Evolutionary conservation across 2,888 invertebrate genomes (phyloP).

Genomic region (Eupithecia subumbrata): DNA sequence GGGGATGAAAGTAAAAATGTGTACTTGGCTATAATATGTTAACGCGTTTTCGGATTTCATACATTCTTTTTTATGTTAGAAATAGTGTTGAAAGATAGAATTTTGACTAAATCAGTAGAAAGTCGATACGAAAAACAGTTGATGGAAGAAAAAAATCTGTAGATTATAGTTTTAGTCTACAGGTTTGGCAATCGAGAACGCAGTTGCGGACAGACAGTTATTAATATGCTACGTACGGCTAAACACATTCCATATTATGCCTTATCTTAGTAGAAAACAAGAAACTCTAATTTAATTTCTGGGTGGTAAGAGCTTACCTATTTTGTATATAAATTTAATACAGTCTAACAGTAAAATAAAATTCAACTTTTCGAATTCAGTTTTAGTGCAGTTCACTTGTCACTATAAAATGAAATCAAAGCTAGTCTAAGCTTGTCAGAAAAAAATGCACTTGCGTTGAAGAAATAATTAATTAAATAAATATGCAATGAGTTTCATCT

Average conservation of each 20-base stretch:
- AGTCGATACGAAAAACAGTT: too few relatives aligned
- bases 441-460: neutral
- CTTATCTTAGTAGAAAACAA: neutral
- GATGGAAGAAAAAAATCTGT: too few relatives aligned
- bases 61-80: too few relatives aligned
- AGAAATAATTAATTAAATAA: neutral
- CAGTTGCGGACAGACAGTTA: neutral
- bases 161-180: too few relatives aligned
- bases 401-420: slow-evolving; percentile 27
- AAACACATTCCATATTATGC: neutral
- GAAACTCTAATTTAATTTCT: neutral
- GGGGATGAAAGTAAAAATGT: too few relatives aligned
- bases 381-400: slow-evolving; percentile 36
- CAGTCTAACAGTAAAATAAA: neutral
- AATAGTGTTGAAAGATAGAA: too few relatives aligned
- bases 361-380: neutral
- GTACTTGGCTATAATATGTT: too few relatives aligned
- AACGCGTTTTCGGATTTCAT: too few relatives aligned
- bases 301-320: neutral
- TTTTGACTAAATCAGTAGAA: too few relatives aligned
- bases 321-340: neutral
- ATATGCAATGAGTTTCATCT: neutral
- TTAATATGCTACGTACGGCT: neutral
- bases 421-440: slow-evolving; percentile 44
- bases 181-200: too few relatives aligned